Percentiles rank a stretch among this genome's conserved stretches.
These are phyloP conservation scores for Ashinkailepas kermadecensis DNA, from an alignment of 2,888 invertebrate genomes.

Conservation along the genomic window DNA sequence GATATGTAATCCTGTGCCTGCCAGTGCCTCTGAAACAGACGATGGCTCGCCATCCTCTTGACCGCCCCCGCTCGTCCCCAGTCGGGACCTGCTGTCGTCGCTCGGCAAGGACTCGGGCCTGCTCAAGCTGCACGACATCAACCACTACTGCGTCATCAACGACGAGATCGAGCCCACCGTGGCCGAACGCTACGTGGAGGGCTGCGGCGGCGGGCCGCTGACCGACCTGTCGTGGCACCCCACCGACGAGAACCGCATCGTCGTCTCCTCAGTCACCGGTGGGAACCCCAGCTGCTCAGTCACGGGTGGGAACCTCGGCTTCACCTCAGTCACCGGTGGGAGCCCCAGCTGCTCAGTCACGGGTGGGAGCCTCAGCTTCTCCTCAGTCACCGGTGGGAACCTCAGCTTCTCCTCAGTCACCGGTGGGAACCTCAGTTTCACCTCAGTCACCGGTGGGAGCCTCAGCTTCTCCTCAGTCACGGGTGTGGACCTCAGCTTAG, in stretches of 20 bases:
- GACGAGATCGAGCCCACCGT: constrained; percentile 70
- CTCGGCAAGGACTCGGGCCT: constrained; percentile 68
- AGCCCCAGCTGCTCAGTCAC: too few species aligned
- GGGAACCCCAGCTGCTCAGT: constrained; percentile 25
- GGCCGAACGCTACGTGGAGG: constrained; percentile 53
- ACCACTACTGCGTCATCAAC: constrained; percentile 54
- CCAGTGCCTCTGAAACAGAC: neutral
- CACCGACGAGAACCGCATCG: constrained; percentile 63
- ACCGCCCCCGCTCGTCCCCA: constrained; percentile 36
- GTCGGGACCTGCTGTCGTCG: constrained; percentile 67
- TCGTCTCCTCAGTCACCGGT: constrained; percentile 58
- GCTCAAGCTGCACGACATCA: constrained; percentile 78
- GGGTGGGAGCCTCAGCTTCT: too few species aligned
- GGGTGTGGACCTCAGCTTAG: too few species aligned
- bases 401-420: too few species aligned
- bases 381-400: too few species aligned
- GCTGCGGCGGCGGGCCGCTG: constrained; percentile 28
- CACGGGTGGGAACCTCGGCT: too few species aligned
- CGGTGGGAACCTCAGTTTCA: too few species aligned
- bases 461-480: too few species aligned
- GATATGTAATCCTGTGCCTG: too few species aligned
- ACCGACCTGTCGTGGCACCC: constrained; percentile 70
- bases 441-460: too few species aligned
- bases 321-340: too few species aligned
- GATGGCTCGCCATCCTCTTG: neutral